These are phyloP conservation scores for Drusus annulatus DNA, from an alignment of 1,140 invertebrate genomes.

Conservation along the genomic window DNA sequence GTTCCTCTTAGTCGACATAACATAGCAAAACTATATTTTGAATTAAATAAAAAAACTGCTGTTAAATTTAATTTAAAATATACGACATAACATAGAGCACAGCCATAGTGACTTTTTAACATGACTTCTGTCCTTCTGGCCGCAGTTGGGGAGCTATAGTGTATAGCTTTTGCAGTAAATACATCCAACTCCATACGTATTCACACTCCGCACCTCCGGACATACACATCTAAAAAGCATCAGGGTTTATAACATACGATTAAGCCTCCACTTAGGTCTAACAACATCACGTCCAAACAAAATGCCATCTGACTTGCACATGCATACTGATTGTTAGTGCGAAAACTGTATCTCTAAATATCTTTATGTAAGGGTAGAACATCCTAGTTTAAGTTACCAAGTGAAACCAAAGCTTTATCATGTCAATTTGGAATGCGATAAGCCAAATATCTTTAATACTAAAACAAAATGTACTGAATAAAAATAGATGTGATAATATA, in stretches of 20 bases:
- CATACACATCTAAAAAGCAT: slow-evolving; percentile 29
- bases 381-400: neutral
- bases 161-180: neutral
- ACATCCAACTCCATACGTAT: neutral
- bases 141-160: neutral
- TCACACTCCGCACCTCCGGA: neutral
- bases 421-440: slow-evolving; percentile 42
- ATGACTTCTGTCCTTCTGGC: slow-evolving; percentile 39
- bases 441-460: slow-evolving; percentile 32
- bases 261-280: slow-evolving; percentile 28
- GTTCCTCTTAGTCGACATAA: slow-evolving; percentile 35
- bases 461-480: slow-evolving; percentile 10
- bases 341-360: slow-evolving; percentile 3
- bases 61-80: slow-evolving; percentile 51
- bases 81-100: slow-evolving; percentile 56
- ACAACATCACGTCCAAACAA: slow-evolving; percentile 35
- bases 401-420: slow-evolving; percentile 17
- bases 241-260: slow-evolving; percentile 6
- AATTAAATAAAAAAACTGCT: slow-evolving; percentile 16
- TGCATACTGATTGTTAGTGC: slow-evolving; percentile 6
- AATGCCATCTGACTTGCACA: slow-evolving; percentile 24
- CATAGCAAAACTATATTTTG: slow-evolving; percentile 47
- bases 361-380: slow-evolving; percentile 4
- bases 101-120: slow-evolving; percentile 58
- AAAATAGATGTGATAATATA: slow-evolving; percentile 17